Evolutionary conservation across 2,888 invertebrate genomes (phyloP), one percentile per base, ranked within the genome.

Genomic region (Rotaria magnacalcarata): DNA sequence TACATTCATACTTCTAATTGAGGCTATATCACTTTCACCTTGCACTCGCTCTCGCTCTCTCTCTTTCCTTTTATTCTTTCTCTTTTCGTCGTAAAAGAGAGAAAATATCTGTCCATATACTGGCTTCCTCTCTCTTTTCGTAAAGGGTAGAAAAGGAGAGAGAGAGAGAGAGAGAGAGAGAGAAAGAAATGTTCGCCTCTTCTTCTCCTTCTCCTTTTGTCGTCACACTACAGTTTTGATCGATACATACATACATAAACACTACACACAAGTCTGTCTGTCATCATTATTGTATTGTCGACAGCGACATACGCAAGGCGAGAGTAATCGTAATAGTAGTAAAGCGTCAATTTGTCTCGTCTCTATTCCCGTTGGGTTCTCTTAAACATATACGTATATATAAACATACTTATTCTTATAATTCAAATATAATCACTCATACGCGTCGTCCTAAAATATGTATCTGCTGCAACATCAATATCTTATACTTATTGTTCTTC

Each of bases 21-120:
- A 67, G 67, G 27, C 67, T 67, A 67, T 67, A 67, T 67, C 67
- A 67, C 67, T 67, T 67, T 67, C 67, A 67, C 67, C 67, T 67
- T 67, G 67, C n/a, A 16, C 60, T 27, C 60, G 27, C 60, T 60
- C 60, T 60, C 60, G 27, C 34, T 67, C 34, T 24, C 8, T 24
- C 27, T 67, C 34, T 67, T 34, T 67, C 16, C 19, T 41, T 24
- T 67, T 19, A 6, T 67, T 34, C 6, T 54, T 34, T 27, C 16
- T 34, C 24, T 34, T 67, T 19, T 34, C 67, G 60, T 60, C 60
- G 41, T 19, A 14, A 34, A 67, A 67, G 67, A 67, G 27, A 67
- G 67, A 67, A 67, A 67, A 67, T 67, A 67, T 67, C 67, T 67
- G 67, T 67, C 67, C 67, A 67, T 67, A 67, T 19, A 14, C 67